Evolutionary conservation across 2,113 vertebrate species (phyloP).

Genomic region (Corythornis madagascariensis): DNA sequence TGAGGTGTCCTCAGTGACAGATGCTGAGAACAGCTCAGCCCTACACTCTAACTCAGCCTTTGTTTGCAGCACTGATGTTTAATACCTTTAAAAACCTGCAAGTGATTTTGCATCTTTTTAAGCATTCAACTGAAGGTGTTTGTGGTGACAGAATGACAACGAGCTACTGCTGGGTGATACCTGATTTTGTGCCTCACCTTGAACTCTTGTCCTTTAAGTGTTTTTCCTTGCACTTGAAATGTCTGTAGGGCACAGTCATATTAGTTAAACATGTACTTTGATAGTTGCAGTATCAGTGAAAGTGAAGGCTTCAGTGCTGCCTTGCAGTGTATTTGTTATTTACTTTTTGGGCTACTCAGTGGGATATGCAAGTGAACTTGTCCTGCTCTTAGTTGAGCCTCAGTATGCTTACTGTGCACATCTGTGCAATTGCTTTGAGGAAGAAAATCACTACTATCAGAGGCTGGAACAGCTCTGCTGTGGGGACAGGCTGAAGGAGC

Average conservation of each 20-base stretch:
- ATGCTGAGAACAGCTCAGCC: neutral
- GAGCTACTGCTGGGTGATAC: neutral
- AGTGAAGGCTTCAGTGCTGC: slow-evolving; percentile 35
- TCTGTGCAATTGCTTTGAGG: slow-evolving; percentile 23
- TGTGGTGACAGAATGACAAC: neutral
- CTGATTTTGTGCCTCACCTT: neutral
- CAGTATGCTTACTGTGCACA: slow-evolving; percentile 41
- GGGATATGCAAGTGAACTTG: slow-evolving; percentile 1
- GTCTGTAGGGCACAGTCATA: neutral
- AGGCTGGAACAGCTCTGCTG: too few species aligned
- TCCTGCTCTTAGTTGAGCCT: slow-evolving; percentile 3
- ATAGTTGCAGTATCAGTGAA: neutral
- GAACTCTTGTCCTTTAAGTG: neutral
- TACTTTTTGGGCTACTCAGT: slow-evolving; percentile 1
- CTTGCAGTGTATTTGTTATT: neutral
- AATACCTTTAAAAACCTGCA: neutral
- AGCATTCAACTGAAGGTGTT: neutral
- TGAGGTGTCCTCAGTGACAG: accelerated
- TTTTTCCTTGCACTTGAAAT: neutral
- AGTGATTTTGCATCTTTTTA: neutral
- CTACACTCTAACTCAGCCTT: neutral
- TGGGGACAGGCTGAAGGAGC: too few species aligned
- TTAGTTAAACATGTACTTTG: neutral
- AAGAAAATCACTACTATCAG: neutral
- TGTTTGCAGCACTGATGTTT: neutral